Evolutionary conservation across 2,113 vertebrate genomes (phyloP).

Genomic region (Hemicordylus capensis): DNA sequence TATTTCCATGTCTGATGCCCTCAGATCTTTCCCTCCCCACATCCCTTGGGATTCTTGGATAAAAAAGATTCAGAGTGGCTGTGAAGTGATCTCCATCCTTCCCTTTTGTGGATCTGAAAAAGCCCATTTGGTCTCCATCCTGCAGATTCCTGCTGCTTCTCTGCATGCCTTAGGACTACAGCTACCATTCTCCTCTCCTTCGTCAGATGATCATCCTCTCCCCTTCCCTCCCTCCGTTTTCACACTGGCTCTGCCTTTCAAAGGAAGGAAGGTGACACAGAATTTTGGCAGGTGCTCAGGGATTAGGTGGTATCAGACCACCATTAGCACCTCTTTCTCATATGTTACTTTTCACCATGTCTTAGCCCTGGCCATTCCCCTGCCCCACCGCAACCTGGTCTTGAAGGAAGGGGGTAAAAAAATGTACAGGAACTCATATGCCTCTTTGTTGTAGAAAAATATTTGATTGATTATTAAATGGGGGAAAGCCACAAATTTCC

Average conservation of each 20-base stretch:
- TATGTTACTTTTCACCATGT: background rate
- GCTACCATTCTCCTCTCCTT: background rate
- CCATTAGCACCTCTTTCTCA: background rate
- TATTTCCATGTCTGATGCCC: background rate
- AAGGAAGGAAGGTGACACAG: background rate
- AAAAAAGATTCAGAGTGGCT: background rate
- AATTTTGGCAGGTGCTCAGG: background rate
- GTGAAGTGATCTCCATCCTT: background rate
- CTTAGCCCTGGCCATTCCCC: background rate
- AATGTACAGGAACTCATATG: rapidly evolving
- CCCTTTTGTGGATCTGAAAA: rapidly evolving
- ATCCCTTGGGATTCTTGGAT: background rate
- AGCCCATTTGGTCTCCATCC: background rate
- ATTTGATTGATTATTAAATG: background rate
- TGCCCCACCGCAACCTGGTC: background rate
- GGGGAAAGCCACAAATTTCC: background rate
- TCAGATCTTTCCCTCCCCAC: background rate
- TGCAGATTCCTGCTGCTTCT: background rate
- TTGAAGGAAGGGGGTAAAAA: background rate
- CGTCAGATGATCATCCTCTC: rapidly evolving
- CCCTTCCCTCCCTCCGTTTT: background rate
- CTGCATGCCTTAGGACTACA: background rate
- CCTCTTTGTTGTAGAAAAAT: background rate
- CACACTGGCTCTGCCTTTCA: background rate
- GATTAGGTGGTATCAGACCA: background rate